phyloP scores from a whole-genome alignment of 2,888 invertebrate genomes.

The Dione juno region DNA sequence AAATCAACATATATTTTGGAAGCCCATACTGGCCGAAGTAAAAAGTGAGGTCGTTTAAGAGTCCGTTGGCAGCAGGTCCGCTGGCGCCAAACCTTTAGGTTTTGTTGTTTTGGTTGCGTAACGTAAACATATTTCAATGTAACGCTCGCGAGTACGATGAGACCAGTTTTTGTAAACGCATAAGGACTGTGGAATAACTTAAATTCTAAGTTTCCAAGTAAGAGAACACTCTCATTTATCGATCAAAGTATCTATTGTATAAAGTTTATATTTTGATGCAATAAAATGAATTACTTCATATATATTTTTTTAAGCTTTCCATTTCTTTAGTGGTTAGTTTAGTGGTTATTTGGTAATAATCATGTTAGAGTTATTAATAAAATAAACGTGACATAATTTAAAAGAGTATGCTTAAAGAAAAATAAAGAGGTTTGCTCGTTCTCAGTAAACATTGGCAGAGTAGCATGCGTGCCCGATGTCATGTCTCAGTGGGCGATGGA shows the following conservation, averaged over 20 bases:
- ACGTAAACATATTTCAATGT: conserved; percentile 40
- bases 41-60: conserved; percentile 68
- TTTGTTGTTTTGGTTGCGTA: conserved; percentile 44
- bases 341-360: background rate
- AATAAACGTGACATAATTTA: conserved; percentile 20
- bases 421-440: conserved; percentile 44
- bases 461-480: conserved; percentile 62
- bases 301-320: no score
- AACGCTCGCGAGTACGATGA: conserved; percentile 35
- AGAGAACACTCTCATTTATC: background rate
- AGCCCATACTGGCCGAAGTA: conserved; percentile 69
- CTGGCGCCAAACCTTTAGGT: conserved; percentile 65
- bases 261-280: conserved; percentile 9
- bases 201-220: conserved; percentile 39
- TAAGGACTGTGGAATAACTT: conserved; percentile 29
- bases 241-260: conserved; percentile 31
- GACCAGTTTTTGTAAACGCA: conserved; percentile 34
- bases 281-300: background rate
- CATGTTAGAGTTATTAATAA: background rate
- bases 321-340: no score
- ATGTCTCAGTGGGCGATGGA: conserved; percentile 56
- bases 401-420: conserved; percentile 30
- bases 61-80: conserved; percentile 63
- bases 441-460: conserved; percentile 56
- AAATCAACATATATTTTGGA: conserved; percentile 64